Evolutionary conservation across 2,113 vertebrate genomes (phyloP).

Genomic region (Rhabdomys dilectus): DNA sequence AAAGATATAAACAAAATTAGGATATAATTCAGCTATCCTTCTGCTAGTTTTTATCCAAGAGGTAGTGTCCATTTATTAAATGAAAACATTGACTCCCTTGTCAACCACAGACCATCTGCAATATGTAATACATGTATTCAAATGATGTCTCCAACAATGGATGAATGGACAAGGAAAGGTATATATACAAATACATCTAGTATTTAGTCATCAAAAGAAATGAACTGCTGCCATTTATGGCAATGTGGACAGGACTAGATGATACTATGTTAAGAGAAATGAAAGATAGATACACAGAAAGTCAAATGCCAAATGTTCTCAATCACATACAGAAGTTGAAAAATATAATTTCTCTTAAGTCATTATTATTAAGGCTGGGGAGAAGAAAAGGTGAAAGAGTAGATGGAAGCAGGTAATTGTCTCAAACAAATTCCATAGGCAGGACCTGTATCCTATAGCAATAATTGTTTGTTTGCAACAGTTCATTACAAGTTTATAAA

Average conservation of each 20-base stretch:
- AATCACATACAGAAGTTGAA: not conserved
- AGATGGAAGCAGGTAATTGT: not conserved
- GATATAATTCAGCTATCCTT: not conserved
- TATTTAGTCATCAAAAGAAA: not conserved
- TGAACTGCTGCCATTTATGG: not conserved
- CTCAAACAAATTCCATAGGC: not conserved
- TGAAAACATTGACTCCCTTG: not conserved
- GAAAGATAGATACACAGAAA: not conserved
- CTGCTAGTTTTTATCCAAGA: not conserved
- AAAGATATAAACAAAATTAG: not conserved
- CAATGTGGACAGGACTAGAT: not conserved
- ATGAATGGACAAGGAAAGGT: not conserved
- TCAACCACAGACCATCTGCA: not conserved
- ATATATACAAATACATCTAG: not conserved
- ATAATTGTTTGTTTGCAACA: not conserved
- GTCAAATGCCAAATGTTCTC: not conserved
- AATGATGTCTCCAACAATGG: too few relatives aligned
- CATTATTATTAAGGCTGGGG: not conserved
- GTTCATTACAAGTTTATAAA: not conserved
- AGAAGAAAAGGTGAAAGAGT: not conserved
- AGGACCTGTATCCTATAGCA: not conserved
- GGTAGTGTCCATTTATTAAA: not conserved
- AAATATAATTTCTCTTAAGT: not conserved
- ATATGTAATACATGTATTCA: not conserved
- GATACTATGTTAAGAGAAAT: not conserved